Evolutionary conservation across 2,888 invertebrate genomes (phyloP), one percentile per base, ranked within the genome.

Genomic region (Thecocarcelia acutangulata): DNA sequence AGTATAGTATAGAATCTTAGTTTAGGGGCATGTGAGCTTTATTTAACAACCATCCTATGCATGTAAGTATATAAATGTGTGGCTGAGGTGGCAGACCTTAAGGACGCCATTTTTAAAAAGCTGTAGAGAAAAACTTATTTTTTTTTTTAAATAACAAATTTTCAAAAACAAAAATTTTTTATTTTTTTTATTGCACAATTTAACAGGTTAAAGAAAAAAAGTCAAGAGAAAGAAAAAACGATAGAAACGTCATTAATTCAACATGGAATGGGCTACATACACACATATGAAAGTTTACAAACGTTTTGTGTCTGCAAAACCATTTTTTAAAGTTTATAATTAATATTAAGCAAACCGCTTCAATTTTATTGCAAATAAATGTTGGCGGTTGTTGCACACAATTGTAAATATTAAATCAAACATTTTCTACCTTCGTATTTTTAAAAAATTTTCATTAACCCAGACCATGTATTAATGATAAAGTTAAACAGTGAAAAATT

Each of bases 51-150:
- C 82, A 78, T 78, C 82, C 82, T 82, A 82, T 64, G 73, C 63
- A 64, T 73, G 75, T 80, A 64, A 77, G 77, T 72, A 72, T 66
- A 72, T 58, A 72, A 72, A 72, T 72, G 59, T 79, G 78, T 78
- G 44, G 82, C 64, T 78, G 78, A 59, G 59, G 46, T 82, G 73
- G 82, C 77, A 74, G 72, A 69, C 82, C 74, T 17, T 78, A 82
- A 70, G 83, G 83, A 85, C 85, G 86, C 86, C 89, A 87, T 86
- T 86, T 86, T 87, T 87, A 88, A 87, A 85, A 84, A 87, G 89
- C 89, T 89, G 89, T 86, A 89, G 89, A 89, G 86, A 89, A 89
- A 89, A 89, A 89, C 89, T 89, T 88, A 85, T 87, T 87, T 85
- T 37, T 85, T 37, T 68, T 52, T 52, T 44, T 59, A 75, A 86